These are phyloP conservation scores for Stegastes partitus DNA, from an alignment of 2,113 vertebrate species.

Conservation along the genomic window DNA sequence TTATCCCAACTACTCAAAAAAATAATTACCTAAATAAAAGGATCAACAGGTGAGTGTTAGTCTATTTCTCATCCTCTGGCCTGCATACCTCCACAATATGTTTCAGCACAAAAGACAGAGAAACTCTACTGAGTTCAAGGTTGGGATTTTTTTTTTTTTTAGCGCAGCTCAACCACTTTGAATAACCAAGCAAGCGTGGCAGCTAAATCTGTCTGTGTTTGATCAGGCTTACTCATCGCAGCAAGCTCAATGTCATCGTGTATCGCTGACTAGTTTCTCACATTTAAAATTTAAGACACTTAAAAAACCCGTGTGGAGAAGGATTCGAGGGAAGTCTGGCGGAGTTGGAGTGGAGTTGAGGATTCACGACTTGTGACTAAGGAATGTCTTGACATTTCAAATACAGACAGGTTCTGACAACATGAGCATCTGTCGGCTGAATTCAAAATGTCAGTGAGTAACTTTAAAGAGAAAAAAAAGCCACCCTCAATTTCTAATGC, in stretches of 20 bases:
- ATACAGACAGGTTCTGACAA: not conserved
- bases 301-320: not conserved
- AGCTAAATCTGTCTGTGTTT: not conserved
- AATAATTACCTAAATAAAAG: not conserved
- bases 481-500: too few relatives aligned
- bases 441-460: slow-evolving; percentile 4
- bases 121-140: too few relatives aligned
- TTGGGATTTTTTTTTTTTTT: too few relatives aligned
- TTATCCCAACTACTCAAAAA: not conserved
- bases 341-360: not conserved
- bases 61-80: not conserved
- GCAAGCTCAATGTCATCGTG: not conserved
- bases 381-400: slow-evolving; percentile 6
- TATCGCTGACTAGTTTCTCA: not conserved
- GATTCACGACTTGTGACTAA: slow-evolving; percentile 3
- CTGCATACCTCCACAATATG: not conserved
- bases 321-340: not conserved
- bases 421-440: not conserved
- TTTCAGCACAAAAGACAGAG: not conserved
- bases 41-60: too few relatives aligned
- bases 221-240: not conserved
- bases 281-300: not conserved
- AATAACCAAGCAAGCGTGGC: not conserved
- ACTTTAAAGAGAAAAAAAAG: not conserved
- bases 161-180: not conserved